Evolutionary conservation across 2,888 invertebrate genomes (phyloP).

Genomic region (Drosophila cracens): DNA sequence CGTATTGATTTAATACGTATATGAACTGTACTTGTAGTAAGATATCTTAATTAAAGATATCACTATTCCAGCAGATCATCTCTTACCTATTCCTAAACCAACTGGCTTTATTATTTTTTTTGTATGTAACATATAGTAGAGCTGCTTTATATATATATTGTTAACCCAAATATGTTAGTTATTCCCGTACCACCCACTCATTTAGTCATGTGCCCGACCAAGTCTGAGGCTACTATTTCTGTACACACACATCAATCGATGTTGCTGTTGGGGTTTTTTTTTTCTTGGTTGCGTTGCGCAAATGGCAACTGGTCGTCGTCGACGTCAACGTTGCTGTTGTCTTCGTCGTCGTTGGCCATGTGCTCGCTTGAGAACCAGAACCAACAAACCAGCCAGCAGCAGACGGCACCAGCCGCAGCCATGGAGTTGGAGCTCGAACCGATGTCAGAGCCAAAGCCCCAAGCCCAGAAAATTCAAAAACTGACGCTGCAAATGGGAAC

Average conservation of each 20-base stretch:
- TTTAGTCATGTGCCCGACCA: conserved; percentile 21
- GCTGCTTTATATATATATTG: conserved; percentile 30
- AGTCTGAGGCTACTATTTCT: conserved; percentile 57
- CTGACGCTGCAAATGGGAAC: conserved; percentile 68
- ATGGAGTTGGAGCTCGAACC: conserved; percentile 19
- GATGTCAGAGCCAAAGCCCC: conserved; percentile 32
- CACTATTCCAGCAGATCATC: background rate
- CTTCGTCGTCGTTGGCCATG: conserved; percentile 58
- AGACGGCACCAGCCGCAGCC: conserved; percentile 49
- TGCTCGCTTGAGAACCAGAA: conserved; percentile 65
- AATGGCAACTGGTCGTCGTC: conserved; percentile 73
- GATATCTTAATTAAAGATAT: background rate
- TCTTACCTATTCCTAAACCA: background rate
- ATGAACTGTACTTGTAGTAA: background rate
- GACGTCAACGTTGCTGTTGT: conserved; percentile 38
- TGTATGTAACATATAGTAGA: background rate
- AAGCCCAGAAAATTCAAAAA: conserved; percentile 49
- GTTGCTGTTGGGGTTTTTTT: conserved; percentile 43
- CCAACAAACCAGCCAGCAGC: conserved; percentile 56
- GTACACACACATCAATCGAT: conserved; percentile 69
- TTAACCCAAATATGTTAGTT: conserved; percentile 39
- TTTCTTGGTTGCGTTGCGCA: conserved; percentile 67
- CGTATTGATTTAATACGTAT: background rate
- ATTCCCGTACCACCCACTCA: conserved; percentile 41
- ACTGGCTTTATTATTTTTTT: background rate